Conservation (phyloP, 2,113 vertebrate species). For the Labrus mixtus region DNA sequence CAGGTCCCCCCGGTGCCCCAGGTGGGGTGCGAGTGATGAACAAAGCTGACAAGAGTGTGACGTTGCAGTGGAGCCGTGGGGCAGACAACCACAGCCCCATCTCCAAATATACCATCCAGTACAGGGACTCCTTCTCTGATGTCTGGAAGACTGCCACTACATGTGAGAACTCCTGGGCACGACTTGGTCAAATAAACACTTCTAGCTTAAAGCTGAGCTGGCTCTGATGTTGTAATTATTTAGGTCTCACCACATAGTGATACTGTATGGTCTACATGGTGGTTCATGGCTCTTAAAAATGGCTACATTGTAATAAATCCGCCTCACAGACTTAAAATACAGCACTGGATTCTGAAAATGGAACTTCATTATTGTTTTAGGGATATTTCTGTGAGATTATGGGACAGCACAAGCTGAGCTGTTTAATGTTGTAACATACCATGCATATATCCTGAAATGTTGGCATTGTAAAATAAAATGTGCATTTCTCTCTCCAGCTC, state of each 20-base stretch:
- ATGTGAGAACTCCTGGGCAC: constrained; percentile 79
- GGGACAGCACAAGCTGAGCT: background rate
- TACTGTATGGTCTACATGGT: constrained; percentile 18
- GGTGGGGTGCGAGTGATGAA: constrained; percentile 91
- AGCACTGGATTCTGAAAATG: constrained; percentile 37
- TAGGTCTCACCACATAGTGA: constrained; percentile 27
- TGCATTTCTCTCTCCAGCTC: constrained; percentile 81
- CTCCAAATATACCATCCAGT: constrained; percentile 94
- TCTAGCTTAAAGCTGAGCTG: constrained; percentile 16
- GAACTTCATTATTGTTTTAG: constrained; percentile 27
- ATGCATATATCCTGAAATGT: background rate
- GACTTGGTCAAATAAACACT: constrained; percentile 50
- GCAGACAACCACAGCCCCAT: constrained; percentile 97
- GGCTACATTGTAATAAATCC: constrained; percentile 27
- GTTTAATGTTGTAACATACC: constrained; percentile 23
- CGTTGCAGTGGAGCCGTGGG: constrained; percentile 93
- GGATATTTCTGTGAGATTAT: constrained; percentile 21
- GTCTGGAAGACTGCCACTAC: constrained; percentile 94
- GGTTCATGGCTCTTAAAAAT: constrained; percentile 35
- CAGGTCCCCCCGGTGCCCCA: constrained; percentile 96
- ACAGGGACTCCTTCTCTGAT: constrained; percentile 84
- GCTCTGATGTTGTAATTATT: constrained; percentile 31
- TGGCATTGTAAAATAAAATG: constrained; percentile 9
- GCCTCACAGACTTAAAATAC: constrained; percentile 18
- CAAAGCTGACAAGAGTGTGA: constrained; percentile 87